Percentiles rank a stretch among this genome's conserved stretches.
Evolutionary conservation across 2,797 vertebrate species (phyloP).

Genomic region (Pseudocheirus occidentalis): DNA sequence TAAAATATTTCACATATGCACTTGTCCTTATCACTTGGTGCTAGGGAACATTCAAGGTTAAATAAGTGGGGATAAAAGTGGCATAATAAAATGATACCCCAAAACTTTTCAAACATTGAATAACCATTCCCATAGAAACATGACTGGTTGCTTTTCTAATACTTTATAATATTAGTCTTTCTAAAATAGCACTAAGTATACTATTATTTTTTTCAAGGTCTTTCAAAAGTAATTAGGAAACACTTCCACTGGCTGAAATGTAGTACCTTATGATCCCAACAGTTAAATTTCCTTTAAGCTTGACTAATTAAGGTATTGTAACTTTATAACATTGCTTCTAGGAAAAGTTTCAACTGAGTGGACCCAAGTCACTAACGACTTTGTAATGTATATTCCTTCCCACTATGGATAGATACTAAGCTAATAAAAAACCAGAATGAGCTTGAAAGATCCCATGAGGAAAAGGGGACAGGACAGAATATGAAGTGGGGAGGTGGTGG

Average conservation of each 20-base stretch:
- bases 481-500: accelerated
- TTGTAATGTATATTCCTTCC: not conserved
- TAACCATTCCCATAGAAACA: not conserved
- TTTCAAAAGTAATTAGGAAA: not conserved
- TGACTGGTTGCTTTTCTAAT: not conserved
- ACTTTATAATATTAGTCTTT: not conserved
- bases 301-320: not conserved
- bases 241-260: not conserved
- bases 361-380: not conserved
- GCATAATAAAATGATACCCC: not conserved
- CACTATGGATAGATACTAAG: not conserved
- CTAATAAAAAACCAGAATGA: not conserved
- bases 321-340: not conserved
- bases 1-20: not conserved
- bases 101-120: not conserved
- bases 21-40: not conserved
- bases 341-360: not conserved
- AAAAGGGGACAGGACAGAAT: not conserved
- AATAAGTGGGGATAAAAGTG: not conserved
- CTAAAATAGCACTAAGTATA: not conserved
- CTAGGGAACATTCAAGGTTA: not conserved
- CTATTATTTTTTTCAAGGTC: not conserved
- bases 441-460: not conserved
- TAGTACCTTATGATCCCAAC: not conserved
- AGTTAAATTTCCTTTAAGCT: not conserved